phyloP scores from a whole-genome alignment of 2,113 vertebrate species.

The Lanius collurio region DNA sequence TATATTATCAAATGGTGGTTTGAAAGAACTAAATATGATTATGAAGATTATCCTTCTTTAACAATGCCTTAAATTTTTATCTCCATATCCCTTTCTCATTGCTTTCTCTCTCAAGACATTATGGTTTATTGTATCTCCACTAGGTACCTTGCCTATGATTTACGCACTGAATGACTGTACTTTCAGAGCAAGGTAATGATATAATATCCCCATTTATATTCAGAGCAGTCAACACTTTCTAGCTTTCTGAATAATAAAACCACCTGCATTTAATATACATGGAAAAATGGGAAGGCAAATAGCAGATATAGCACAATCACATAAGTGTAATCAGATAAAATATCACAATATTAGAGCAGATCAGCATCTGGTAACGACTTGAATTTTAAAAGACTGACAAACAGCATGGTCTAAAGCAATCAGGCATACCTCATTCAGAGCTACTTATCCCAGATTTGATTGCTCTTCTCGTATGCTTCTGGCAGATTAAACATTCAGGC shows the following conservation, averaged over 20 bases:
- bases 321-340: conserved; percentile 90
- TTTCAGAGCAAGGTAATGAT: conserved; percentile 87
- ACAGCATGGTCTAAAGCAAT: conserved; percentile 78
- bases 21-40: conserved; percentile 77
- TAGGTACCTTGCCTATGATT: conserved; percentile 78
- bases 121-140: conserved; percentile 84
- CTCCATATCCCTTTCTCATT: conserved; percentile 76
- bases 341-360: conserved; percentile 88
- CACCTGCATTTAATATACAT: conserved; percentile 90
- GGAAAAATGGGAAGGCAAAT: conserved; percentile 84
- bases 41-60: conserved; percentile 79
- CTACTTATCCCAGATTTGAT: conserved; percentile 74
- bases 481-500: conserved; percentile 72
- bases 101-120: conserved; percentile 82
- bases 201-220: conserved; percentile 92
- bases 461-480: conserved; percentile 75
- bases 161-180: conserved; percentile 77
- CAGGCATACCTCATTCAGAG: conserved; percentile 71
- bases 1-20: conserved; percentile 68
- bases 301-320: conserved; percentile 86
- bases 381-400: conserved; percentile 83
- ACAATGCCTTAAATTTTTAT: conserved; percentile 80
- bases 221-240: conserved; percentile 78
- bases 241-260: conserved; percentile 85
- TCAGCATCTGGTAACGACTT: conserved; percentile 81